Conservation (phyloP, 2,888 invertebrate species). For the Patella ulyssiponensis region DNA sequence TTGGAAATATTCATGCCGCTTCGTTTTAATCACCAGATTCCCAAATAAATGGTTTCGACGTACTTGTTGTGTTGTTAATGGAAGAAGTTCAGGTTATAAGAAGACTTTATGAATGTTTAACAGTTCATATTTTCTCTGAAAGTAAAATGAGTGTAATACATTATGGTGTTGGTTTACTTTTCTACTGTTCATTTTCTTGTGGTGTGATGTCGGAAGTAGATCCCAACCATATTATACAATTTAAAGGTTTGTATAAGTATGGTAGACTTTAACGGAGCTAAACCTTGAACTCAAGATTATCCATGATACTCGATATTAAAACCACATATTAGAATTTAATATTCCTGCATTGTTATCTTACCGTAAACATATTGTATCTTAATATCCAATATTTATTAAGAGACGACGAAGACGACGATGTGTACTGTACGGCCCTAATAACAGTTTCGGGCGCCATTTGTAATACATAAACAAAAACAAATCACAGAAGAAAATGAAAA, state of each 20-base stretch:
- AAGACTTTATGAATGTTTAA: conserved; percentile 58
- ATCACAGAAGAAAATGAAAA: no score
- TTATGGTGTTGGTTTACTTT: conserved; percentile 57
- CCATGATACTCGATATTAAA: no score
- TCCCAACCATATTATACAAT: background rate
- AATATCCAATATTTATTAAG: no score
- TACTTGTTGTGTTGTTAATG: conserved; percentile 48
- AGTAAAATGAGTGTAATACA: conserved; percentile 62
- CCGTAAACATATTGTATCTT: no score
- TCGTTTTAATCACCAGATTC: background rate
- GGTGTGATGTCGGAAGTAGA: conserved; percentile 37
- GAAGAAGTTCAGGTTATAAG: conserved; percentile 51
- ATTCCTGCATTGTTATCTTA: no score
- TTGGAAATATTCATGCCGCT: background rate
- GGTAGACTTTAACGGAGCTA: no score
- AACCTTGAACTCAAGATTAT: no score
- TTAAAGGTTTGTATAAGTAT: background rate
- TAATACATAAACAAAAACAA: no score
- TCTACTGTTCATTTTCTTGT: conserved; percentile 50
- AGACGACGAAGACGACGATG: no score
- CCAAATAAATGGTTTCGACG: conserved; percentile 35
- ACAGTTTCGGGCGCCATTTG: no score
- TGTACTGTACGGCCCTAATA: no score
- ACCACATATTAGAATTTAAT: no score
- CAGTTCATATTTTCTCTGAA: conserved; percentile 60